Evolutionary conservation across 2,797 vertebrate genomes (phyloP), one percentile per base, ranked within the genome.

Genomic region (Chloroceryle inda): DNA sequence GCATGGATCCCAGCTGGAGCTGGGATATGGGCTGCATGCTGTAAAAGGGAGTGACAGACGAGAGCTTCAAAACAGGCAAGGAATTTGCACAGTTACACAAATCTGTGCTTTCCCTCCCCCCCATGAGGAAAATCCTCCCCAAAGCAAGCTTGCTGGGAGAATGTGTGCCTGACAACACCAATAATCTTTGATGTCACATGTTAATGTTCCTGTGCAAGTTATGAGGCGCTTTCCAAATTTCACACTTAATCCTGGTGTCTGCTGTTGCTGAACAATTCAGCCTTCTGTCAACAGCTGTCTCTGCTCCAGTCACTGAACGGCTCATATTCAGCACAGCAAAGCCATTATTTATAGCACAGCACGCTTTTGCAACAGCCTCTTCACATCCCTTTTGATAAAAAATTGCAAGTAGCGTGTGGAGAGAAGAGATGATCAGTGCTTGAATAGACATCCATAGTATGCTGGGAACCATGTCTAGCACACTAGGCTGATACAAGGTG

Each of bases 261-360:
- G 82, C 49, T 82, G 13, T 7, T 87, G 50, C 27, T 49, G 75
- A 95, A 89, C 91, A 85, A 58, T n/a, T 74, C 81, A 79, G 87
- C 59, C 45, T 89, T 69, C 58, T 92, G 71, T 79, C 81, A 92
- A 68, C n/a, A 82, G 74, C 35, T 73, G 74, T 31, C 85, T 89
- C 49, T 85, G 72, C 67, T 79, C 27, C 47, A 73, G 67, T 47
- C 77, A 55, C 47, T 19, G 85, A 75, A 56, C 9, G 23, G 83
- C 73, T 86, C 53, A 10, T 10, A 16, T n/a, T 26, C 0, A 0
- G 80, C 66, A 82, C 55, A 88, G 58, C 45, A 67, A 73, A 73
- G 44, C 37, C 75, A 59, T 79, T 44, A 23, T 71, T 82, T 82
- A 74, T 11, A 89, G 59, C 44, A 35, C 5, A 31, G 50, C 75